Evolutionary conservation across 2,113 vertebrate species (phyloP).

Genomic region (Lasiurus borealis): DNA sequence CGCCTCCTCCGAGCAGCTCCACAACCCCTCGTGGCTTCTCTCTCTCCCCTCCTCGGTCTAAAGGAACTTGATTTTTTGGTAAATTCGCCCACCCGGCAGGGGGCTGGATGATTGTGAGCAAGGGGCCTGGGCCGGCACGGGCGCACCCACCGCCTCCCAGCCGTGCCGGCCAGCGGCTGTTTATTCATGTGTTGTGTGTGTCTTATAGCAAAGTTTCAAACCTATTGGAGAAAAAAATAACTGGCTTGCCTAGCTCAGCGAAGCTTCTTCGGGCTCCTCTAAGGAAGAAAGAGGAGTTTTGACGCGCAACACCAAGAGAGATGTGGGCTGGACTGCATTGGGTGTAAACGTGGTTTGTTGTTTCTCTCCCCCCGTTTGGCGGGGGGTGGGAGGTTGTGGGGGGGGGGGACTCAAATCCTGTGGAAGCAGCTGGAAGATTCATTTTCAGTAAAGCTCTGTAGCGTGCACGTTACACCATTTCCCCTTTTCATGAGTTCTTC

Average conservation of each 20-base stretch:
- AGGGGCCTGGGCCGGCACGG: not conserved
- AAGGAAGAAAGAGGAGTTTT: slow-evolving; percentile 41
- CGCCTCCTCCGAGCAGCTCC: not conserved
- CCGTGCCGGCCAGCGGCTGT: slow-evolving; percentile 1
- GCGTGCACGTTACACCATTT: slow-evolving; percentile 65
- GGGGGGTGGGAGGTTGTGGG: not conserved
- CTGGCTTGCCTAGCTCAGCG: slow-evolving; percentile 34
- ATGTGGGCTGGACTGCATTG: slow-evolving; percentile 18
- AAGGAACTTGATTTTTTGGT: not conserved
- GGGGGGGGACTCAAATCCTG: not conserved
- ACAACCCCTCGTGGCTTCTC: slow-evolving; percentile 18
- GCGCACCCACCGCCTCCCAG: slow-evolving; percentile 31
- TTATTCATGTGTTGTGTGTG: slow-evolving; percentile 55
- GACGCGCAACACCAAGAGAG: not conserved
- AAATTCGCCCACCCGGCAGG: not conserved
- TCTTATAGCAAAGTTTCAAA: slow-evolving; percentile 79
- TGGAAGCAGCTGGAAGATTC: slow-evolving; percentile 66
- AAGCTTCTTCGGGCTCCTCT: slow-evolving; percentile 55
- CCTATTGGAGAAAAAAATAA: slow-evolving; percentile 74
- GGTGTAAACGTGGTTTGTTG: slow-evolving; percentile 4
- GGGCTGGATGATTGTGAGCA: slow-evolving; percentile 38
- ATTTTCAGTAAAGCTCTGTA: slow-evolving; percentile 69
- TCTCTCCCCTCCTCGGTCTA: slow-evolving; percentile 27
- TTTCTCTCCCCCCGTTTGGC: not conserved
- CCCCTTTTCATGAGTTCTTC: slow-evolving; percentile 76